phyloP scores from a whole-genome alignment of 2,888 invertebrate species.

The Drosophila testacea region DNA sequence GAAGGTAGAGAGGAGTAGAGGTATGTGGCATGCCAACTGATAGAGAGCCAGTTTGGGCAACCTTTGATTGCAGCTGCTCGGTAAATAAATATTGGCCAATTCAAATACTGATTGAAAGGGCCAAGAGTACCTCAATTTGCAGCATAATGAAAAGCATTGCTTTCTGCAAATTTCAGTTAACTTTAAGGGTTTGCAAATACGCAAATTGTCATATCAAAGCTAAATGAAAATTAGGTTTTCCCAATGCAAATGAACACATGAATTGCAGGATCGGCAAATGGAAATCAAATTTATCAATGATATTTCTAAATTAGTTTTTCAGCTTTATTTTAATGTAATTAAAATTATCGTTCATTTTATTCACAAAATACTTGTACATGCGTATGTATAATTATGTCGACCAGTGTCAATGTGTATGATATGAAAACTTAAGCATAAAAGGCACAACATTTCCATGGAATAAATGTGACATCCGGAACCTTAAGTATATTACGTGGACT shows the following conservation, averaged over 20 bases:
- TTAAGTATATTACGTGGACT: conserved; percentile 46
- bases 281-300: neutral
- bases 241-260: conserved; percentile 3
- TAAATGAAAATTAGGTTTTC: conserved; percentile 11
- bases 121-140: conserved; percentile 33
- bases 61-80: conserved; percentile 62
- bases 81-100: conserved; percentile 72
- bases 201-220: conserved; percentile 2
- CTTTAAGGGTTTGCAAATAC: conserved; percentile 4
- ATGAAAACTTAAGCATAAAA: conserved; percentile 50
- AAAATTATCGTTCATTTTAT: conserved; percentile 18
- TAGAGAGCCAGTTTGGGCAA: conserved; percentile 20
- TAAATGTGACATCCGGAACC: conserved; percentile 70
- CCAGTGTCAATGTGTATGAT: conserved; percentile 31
- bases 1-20: neutral
- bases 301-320: neutral
- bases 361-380: conserved; percentile 26
- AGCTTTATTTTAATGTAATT: conserved; percentile 8
- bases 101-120: conserved; percentile 64
- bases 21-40: neutral
- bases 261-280: neutral
- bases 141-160: conserved; percentile 36
- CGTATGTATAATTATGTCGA: conserved; percentile 18
- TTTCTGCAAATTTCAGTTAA: conserved; percentile 12
- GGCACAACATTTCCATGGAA: conserved; percentile 68